Conservation (phyloP, 2,888 invertebrate species). For the Rhogogaster chlorosoma region DNA sequence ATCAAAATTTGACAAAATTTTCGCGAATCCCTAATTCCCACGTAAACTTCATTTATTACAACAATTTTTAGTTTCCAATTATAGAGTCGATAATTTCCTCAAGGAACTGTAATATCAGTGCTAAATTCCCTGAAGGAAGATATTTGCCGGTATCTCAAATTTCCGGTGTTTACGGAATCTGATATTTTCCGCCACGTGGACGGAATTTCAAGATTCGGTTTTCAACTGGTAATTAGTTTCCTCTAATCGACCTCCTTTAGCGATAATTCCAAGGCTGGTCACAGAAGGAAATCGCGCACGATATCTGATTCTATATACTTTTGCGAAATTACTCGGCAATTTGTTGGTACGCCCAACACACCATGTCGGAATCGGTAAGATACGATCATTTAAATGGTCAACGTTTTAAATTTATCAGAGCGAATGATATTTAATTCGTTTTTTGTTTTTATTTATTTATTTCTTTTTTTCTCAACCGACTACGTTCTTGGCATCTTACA, state of each 20-base stretch:
- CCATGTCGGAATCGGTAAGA: neutral
- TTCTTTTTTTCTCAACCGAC: neutral
- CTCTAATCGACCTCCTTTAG: neutral
- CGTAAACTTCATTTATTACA: neutral
- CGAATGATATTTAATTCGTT: conserved; percentile 2
- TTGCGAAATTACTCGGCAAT: neutral
- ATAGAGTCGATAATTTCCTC: neutral
- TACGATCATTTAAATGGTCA: neutral
- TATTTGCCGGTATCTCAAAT: neutral
- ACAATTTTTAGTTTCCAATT: neutral
- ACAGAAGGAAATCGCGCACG: neutral
- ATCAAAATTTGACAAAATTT: neutral
- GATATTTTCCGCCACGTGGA: neutral
- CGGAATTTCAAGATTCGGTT: neutral
- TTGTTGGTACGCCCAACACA: neutral
- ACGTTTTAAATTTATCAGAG: neutral
- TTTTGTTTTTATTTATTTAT: neutral
- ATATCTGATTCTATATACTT: neutral
- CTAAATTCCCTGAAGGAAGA: neutral
- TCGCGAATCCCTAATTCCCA: too few species aligned
- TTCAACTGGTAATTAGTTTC: neutral
- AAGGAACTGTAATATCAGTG: neutral
- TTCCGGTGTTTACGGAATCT: neutral
- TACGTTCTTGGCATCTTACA: neutral
- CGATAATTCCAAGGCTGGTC: neutral